Base-by-base conservation (phyloP, 1,140 invertebrate genomes). In the Lerema accius region DNA sequence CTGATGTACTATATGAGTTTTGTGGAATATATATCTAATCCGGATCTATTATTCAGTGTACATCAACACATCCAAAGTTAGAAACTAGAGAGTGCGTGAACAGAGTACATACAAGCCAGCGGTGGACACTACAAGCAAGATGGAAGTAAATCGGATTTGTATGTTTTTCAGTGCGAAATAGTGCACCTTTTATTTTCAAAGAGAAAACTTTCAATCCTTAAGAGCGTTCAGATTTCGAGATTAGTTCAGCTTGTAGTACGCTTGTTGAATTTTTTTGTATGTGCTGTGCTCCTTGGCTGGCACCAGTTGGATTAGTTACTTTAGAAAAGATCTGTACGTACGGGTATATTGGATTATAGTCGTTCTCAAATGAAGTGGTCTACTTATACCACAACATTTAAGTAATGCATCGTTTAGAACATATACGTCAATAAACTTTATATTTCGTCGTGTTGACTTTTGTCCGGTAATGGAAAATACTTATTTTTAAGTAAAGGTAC, bases 211-310 rank as follows among this genome's bases (percentile, higher is more conserved):
- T 76, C 59, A 68, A 74, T 73, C 76, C 76, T 77, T 73, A 69
- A 68, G 51, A 78, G 74, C 75, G 76, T 71, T 74, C 76, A 73
- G 76, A 77, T 78, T 84, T 64, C 69, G 58, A 76, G 75, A 83
- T 79, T 82, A 82, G 84, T 84, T 78, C 69, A 68, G 69, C 82
- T 84, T 79, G 76, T 78, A 77, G 64, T 72, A 62, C 69, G 70
- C 65, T 76, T 74, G 75, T 78, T 67, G 65, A 70, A 73, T 60
- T 73, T 80, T 76, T 81, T 78, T 73, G 67, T 76, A 60, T 58
- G 60, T 49, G 48, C 63, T 58, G 60, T 49, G 48, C 28, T 62
- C 59, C 50, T 39, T 48, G 56, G 60, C 58, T 45, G 45, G 61
- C 39, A 60, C 55, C 56, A 60, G 53, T 53, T 55, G 28, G 42